phyloP scores from a whole-genome alignment of 2,113 vertebrate species.

The Microcebus jonahi region DNA sequence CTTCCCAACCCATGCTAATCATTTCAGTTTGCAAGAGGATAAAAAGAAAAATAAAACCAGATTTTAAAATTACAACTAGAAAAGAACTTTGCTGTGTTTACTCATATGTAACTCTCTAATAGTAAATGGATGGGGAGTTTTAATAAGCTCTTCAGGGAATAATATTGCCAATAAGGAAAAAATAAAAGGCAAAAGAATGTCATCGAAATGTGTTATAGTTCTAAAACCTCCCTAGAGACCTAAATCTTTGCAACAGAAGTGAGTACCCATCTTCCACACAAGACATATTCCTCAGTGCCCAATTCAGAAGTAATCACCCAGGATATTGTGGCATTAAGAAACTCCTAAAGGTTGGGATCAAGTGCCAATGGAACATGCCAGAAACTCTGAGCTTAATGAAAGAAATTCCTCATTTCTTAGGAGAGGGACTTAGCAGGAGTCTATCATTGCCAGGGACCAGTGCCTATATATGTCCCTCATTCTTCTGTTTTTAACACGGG shows the following conservation, averaged over 20 bases:
- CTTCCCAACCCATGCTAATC: background rate
- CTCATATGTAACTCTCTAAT: background rate
- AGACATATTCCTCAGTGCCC: accelerated
- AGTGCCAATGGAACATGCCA: background rate
- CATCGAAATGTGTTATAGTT: background rate
- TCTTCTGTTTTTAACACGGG: background rate
- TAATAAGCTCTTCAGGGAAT: background rate
- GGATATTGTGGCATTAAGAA: background rate
- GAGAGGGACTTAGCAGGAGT: background rate
- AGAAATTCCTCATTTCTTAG: background rate
- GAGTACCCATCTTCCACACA: background rate
- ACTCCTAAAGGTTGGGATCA: background rate
- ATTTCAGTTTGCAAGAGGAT: background rate
- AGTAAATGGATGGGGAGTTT: background rate
- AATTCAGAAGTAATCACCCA: background rate
- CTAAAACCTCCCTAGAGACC: background rate
- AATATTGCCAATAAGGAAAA: background rate
- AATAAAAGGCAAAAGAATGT: background rate
- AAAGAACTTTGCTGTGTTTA: background rate
- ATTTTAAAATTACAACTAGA: background rate
- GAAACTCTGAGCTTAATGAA: background rate
- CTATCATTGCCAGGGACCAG: background rate
- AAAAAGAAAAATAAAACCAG: background rate
- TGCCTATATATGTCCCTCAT: background rate
- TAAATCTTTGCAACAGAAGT: background rate